Conservation (phyloP, 1,140 invertebrate genomes). For the Leptestheria dahalacensis region DNA sequence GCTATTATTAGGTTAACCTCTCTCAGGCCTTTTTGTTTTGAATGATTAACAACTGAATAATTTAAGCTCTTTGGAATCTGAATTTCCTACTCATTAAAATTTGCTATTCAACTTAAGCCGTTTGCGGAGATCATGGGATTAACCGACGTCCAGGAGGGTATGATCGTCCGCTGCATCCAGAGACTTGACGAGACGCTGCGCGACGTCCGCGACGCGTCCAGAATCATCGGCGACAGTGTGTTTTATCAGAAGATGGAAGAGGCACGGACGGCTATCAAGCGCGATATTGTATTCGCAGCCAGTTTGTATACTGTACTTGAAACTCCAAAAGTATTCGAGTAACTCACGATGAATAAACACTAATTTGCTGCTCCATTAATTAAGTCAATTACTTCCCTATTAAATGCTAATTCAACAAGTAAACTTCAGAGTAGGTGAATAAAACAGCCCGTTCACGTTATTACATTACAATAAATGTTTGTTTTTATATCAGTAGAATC, state of each 20-base stretch:
- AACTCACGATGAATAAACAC: no score
- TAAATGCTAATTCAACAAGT: no score
- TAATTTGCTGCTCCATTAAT: no score
- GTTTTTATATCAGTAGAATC: no score
- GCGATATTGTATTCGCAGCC: constrained; percentile 96
- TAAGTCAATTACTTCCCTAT: no score
- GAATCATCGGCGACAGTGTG: constrained; percentile 80
- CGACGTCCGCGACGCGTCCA: constrained; percentile 83
- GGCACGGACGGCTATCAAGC: constrained; percentile 77
- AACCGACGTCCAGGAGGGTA: constrained; percentile 92
- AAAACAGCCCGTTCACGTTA: no score
- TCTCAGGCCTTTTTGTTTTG: neutral
- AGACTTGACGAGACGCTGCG: constrained; percentile 82
- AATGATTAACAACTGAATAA: no score
- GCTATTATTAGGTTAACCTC: neutral
- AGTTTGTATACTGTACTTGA: constrained; percentile 67
- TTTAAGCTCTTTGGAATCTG: no score
- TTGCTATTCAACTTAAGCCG: constrained; percentile 44
- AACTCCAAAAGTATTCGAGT: neutral
- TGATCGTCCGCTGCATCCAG: constrained; percentile 94
- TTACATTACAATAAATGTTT: no score
- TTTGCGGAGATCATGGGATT: constrained; percentile 85
- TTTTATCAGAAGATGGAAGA: constrained; percentile 90
- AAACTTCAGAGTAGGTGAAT: no score
- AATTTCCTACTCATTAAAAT: neutral